phyloP scores from a whole-genome alignment of 1,140 invertebrate species.

The Heliconius nattereri region DNA sequence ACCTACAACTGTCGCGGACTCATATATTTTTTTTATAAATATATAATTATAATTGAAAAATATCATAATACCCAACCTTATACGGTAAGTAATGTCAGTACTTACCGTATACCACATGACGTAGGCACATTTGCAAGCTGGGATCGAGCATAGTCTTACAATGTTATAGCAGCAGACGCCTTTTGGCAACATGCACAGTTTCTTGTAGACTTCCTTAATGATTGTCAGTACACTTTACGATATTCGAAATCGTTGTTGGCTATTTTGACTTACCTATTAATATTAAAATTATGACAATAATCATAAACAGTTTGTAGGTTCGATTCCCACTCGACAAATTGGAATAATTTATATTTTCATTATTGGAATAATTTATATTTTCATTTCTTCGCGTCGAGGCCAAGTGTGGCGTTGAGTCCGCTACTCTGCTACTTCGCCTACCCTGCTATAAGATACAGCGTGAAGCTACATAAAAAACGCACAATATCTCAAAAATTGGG shows the following conservation, averaged over 20 bases:
- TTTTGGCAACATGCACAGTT: constrained; percentile 9
- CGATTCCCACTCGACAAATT: too few relatives aligned
- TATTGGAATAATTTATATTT: too few relatives aligned
- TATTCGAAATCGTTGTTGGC: not conserved
- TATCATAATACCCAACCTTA: not conserved
- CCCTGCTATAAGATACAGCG: too few relatives aligned
- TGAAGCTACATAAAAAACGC: too few relatives aligned
- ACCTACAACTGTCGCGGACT: too few relatives aligned
- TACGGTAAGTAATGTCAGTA: not conserved
- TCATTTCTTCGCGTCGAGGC: too few relatives aligned
- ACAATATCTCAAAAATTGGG: too few relatives aligned
- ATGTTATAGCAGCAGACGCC: not conserved
- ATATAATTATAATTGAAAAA: not conserved
- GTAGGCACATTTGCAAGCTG: not conserved
- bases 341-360: too few relatives aligned
- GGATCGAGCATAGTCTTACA: not conserved
- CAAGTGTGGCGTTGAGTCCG: too few relatives aligned
- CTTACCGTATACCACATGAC: not conserved
- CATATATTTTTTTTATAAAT: too few relatives aligned
- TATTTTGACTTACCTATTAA: not conserved
- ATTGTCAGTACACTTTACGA: constrained; percentile 2
- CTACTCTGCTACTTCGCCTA: too few relatives aligned
- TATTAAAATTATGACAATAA: not conserved
- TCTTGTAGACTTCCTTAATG: constrained; percentile 11
- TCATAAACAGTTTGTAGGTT: too few relatives aligned